A percentile compares a stretch with the other conserved stretches of the same genome.
These are phyloP conservation scores for Axinella damicornis DNA, from an alignment of 37 sponge, comb jelly and placozoan genomes.

Conservation along the genomic window DNA sequence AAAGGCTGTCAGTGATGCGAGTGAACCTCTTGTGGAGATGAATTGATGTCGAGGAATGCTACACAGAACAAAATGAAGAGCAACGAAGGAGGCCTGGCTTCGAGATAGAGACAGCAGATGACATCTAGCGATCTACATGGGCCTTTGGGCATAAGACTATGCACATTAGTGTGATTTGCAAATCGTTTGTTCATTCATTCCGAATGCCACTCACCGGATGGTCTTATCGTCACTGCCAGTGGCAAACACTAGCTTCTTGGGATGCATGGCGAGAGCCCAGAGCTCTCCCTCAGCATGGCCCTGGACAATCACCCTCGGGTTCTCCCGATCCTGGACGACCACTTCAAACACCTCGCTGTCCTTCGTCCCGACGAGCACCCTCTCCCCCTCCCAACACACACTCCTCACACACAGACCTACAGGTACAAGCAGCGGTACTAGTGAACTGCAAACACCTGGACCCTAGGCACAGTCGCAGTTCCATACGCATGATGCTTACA, in stretches of 20 bases:
- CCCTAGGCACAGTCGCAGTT: too few species aligned
- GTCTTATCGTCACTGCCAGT: conserved; percentile 93
- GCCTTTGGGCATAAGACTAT: too few species aligned
- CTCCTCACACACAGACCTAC: conserved; percentile 80
- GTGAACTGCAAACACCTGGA: too few species aligned
- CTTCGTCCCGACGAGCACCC: conserved; percentile 88
- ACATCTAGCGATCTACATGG: too few species aligned
- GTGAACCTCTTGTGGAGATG: too few species aligned
- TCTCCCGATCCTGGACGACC: conserved; percentile 61
- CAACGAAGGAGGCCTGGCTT: too few species aligned
- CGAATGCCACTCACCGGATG: conserved; percentile 40
- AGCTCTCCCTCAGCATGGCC: conserved; percentile 97
- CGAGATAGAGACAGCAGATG: too few species aligned
- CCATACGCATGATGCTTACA: too few species aligned
- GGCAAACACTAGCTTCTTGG: conserved; percentile 70
- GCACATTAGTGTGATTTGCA: neutral
- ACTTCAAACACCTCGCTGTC: conserved; percentile 92
- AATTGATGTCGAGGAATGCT: too few species aligned
- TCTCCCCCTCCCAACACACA: conserved; percentile 84
- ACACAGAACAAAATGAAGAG: too few species aligned
- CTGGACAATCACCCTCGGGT: conserved; percentile 61
- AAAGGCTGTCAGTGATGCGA: too few species aligned
- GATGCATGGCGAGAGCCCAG: conserved; percentile 95
- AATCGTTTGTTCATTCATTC: neutral
- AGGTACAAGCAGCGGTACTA: too few species aligned